Evolutionary conservation across 1,140 invertebrate genomes (phyloP), one percentile per base, ranked within the genome.

Genomic region (Ostrea denselamellosa): DNA sequence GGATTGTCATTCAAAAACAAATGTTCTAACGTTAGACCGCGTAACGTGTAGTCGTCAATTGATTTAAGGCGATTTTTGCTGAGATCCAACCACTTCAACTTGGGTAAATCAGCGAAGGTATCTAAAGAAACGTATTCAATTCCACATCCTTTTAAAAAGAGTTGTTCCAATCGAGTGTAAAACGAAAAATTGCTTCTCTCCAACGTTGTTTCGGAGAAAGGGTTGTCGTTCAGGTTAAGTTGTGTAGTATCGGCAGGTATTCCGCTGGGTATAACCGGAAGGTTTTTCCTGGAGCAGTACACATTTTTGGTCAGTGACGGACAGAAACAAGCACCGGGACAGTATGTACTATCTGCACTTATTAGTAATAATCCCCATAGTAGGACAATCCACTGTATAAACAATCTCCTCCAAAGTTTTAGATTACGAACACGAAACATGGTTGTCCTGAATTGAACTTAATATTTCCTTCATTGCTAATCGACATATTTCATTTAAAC

Each of bases 121-220:
- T 94, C 94, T 51, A 93, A 90, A 52, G 92, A 90, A 34, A 95
- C 93, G 12, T 90, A 91, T 85, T 94, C 92, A 71, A 95, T 93
- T n/a, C 94, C 94, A 85, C 94, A 95, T 28, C 92, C 92, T 71
- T 91, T 94, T 82, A 95, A 56, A 85, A 93, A 95, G n/a, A 95
- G 85, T 83, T 94, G 92, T 87, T 93, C 91, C 19, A 95, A 83
- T 65, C 91, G 89, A 25, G 83, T 81, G 53, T 93, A 92, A 82
- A 88, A 82, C 2, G 93, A 92, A 86, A 95, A 94, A 88, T 95
- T 95, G 22, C 90, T 88, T 28, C 92, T 77, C 9, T 87, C 88
- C 9, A 95, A 86, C 10, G 85, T 90, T 14, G 92, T 87, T 44
- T 91, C 92, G 25, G 89, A 86, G 83, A 95, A 95, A 14, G 89